Base-by-base conservation (phyloP, 2,888 invertebrate genomes). In the Ormia ochracea region DNA sequence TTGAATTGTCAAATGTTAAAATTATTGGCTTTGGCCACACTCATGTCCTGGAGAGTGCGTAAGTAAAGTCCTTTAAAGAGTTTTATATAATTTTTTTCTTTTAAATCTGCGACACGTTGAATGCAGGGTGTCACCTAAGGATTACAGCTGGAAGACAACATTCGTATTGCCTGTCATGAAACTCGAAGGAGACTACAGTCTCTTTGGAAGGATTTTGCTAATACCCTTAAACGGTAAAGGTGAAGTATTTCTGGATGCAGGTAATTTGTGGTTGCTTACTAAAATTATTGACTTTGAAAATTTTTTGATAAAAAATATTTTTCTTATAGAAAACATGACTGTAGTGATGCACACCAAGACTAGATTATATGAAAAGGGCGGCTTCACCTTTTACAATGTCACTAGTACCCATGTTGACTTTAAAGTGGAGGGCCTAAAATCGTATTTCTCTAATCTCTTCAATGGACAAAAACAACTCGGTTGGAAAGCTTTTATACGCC, bases 381-480 rank as follows among this genome's bases (percentile, higher is more conserved):
- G 91, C 14, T 92, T 92, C 69, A 91, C 92, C 48, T 94, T 94
- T 87, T 94, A 93, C 89, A 94, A 94, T 85, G 92, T 94, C 0
- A 93, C 93, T 66, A 91, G 89, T 74, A 92, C 92, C 3, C 92
- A 92, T 84, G 93, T 94, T 0, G 93, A 94, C 87, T 94, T 93
- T 84, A 91, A 91, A 58, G 92, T 94, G 81, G 93, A 93, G 52
- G 94, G 93, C 12, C 88, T 94, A 10, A 92, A 92, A 87, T 90
- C 94, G 48, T 90, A 93, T 82, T 93, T 94, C 91, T 92, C 93
- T 45, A 94, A 94, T 88, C 89, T 94, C 28, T 94, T 94, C 83
- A 94, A 94, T 84, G 94, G 94, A 70, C 93, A 94, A 78, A 93
- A 93, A 86, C 92, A 93, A 70, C 89, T 94, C 79, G 94, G 94